Base-by-base conservation (phyloP, 2,113 vertebrate species). In the Chionodraco myersi region DNA sequence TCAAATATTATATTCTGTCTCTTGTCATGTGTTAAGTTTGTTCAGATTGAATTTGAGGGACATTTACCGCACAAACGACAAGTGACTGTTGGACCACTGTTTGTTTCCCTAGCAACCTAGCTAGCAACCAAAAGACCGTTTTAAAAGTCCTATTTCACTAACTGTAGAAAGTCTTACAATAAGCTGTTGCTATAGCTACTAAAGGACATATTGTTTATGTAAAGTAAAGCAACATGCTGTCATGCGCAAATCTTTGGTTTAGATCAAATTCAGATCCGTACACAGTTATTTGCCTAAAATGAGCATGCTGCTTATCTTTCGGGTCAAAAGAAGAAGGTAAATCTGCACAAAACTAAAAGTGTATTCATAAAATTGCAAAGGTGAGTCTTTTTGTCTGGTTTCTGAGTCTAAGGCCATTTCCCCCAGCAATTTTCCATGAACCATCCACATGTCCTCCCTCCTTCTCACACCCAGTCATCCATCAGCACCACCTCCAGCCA, bases 401-500 rank as follows among this genome's bases (percentile, higher is more conserved):
- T 68, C 48, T 72, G 34, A 23, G 77, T 51, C 72, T 41, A 41
- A 77, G 63, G 76, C 57, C 36, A 30, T 62, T 78, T 77, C 83
- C 70, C 23, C 9, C 23, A 2, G 59, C 61, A 60, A 57, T 66
- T 85, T 82, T 44, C 56, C 57, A 81, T 71, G 52, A 75, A 45
- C n/a, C 34, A 44, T 30, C 61, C 34, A 53, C 58, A 67, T 68
- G 77, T 77, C 60, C 59, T 49, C 60, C 15, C 66, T 7, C 71
- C 71, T 51, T 58, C 52, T 85, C 54, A 48, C 21, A 52, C 16
- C 48, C 67, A 75, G 59, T 76, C 75, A 84, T 79, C 75, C 56
- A 14, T 63, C 70, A 69, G 36, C 14, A 15, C 49, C 74, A 89
- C 86, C 87, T 79, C 79, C 61, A 75, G 66, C 59, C 60, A 30